Evolutionary conservation across 2,797 vertebrate genomes (phyloP), one percentile per base, ranked within the genome.

Genomic region (Mareca penelope): DNA sequence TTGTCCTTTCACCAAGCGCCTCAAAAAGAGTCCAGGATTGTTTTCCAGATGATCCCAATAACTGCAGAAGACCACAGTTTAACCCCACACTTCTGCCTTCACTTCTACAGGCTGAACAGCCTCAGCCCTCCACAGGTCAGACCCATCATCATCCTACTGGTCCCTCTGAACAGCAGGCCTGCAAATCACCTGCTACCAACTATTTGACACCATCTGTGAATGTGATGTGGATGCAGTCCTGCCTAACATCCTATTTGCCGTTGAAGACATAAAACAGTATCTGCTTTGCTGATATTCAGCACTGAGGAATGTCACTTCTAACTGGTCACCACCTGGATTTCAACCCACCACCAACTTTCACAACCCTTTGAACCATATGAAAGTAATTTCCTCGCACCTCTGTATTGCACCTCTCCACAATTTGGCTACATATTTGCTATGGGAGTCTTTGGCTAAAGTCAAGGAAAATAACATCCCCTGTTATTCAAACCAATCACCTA

Each of bases 31-130:
- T 53, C 17, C 8, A 50, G 5, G 7, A 60, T 44, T 64, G 15
- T 48, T 40, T 61, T 48, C 35, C 42, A 28, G 8, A 22, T 0
- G 0, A 19, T 18, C 3, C 7, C 9, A 12, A 5, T 10, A 70
- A 59, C 26, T 40, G 55, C 3, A 6, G 48, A 78, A 89, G 42
- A 56, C n/a, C 17, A 21, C 29, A 59, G 16, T 7, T 69, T 50
- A 72, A 35, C 18, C 46, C 60, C 12, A 8, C 23, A n/a, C 5
- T 6, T 55, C 65, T 21, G 72, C 37, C 26, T 84, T 63, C 24
- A 60, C 33, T 61, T 68, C 39, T 48, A 48, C 26, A 85, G 15
- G 22, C 2, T 63, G 68, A 89, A 87, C 10, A 63, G 53, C 15
- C 6, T 10, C 26, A 72, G 17, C 4, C 50, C 17, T 40, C 39